phyloP scores from a whole-genome alignment of 2,113 vertebrate species.

The Amblyornis subalaris region DNA sequence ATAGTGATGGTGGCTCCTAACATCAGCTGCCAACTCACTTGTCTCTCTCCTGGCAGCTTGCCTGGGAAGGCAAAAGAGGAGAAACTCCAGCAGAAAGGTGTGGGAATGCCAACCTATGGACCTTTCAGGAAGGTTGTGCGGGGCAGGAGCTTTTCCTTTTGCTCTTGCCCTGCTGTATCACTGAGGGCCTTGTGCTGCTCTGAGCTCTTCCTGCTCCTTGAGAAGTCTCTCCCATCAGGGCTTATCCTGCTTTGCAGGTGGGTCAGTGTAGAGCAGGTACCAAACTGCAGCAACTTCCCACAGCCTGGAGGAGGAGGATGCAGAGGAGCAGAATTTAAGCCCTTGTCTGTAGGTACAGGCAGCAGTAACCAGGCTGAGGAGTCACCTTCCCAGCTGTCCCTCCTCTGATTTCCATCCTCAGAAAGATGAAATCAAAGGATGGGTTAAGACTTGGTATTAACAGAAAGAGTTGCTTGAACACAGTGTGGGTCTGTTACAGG shows the following conservation, averaged over 20 bases:
- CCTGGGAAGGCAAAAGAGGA: neutral
- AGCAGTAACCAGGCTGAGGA: neutral
- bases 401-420: neutral
- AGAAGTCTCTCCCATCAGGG: neutral
- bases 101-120: neutral
- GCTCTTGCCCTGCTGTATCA: neutral
- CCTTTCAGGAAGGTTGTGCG: neutral
- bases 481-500: neutral
- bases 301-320: neutral
- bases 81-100: neutral
- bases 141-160: neutral
- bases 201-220: neutral
- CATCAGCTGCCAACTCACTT: neutral
- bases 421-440: neutral
- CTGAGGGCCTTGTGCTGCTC: neutral
- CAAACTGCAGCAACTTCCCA: neutral
- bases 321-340: neutral
- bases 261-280: neutral
- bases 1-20: neutral
- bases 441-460: neutral
- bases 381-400: neutral
- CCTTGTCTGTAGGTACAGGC: neutral
- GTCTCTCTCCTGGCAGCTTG: neutral
- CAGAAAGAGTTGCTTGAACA: neutral
- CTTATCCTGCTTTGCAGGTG: neutral